These are phyloP conservation scores for Petaurus breviceps DNA, from an alignment of 2,113 vertebrate species.

Conservation along the genomic window DNA sequence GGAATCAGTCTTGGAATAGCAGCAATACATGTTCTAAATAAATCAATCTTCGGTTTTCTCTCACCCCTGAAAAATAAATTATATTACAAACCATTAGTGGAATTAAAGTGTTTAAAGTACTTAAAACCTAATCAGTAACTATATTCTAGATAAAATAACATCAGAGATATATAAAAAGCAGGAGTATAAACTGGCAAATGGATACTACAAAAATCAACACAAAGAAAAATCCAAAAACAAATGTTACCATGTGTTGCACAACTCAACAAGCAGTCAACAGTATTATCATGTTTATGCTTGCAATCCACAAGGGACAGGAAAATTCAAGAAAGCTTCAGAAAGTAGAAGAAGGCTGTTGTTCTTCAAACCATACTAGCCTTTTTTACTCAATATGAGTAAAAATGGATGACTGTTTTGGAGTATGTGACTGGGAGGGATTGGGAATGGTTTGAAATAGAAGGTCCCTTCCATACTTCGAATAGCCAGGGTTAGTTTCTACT, in stretches of 20 bases:
- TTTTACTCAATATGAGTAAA: no score
- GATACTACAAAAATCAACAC: background rate
- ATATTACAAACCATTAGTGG: background rate
- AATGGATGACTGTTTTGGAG: no score
- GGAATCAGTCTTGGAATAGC: constrained; percentile 98
- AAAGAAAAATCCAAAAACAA: background rate
- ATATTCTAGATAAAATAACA: background rate
- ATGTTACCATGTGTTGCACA: background rate
- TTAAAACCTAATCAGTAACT: background rate
- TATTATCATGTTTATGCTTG: background rate
- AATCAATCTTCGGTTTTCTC: constrained; percentile 98
- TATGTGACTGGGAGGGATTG: background rate
- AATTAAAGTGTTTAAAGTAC: background rate
- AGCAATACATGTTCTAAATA: constrained; percentile 98
- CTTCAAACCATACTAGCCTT: no score
- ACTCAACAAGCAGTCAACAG: background rate
- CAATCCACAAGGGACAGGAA: no score
- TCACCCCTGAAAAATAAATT: constrained; percentile 90
- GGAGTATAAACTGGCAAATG: background rate
- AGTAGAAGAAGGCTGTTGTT: no score
- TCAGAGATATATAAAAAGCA: background rate
- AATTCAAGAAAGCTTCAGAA: no score
- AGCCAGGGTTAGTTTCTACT: no score
- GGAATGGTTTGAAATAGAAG: no score
- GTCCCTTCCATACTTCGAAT: no score